These are phyloP conservation scores for Trichonephila clavata DNA, from an alignment of 1,140 invertebrate species.

Conservation along the genomic window DNA sequence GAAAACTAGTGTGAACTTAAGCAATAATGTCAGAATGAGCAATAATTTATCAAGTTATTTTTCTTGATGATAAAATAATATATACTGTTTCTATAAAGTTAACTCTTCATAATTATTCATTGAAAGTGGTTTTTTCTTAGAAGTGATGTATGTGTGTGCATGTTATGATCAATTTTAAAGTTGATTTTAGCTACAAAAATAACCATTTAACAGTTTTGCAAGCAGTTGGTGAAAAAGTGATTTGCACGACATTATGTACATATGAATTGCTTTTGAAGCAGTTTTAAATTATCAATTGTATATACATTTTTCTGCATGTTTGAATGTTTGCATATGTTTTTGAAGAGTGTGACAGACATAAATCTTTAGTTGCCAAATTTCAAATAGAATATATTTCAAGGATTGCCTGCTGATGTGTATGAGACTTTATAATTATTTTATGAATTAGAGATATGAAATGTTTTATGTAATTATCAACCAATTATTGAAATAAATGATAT, in stretches of 20 bases:
- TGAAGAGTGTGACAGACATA: conserved; percentile 56
- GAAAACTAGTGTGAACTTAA: not conserved
- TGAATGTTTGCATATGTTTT: conserved; percentile 74
- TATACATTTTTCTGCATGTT: conserved; percentile 62
- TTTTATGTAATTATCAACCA: conserved; percentile 74
- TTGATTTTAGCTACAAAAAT: conserved; percentile 44
- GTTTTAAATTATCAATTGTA: conserved; percentile 76
- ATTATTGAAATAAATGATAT: conserved; percentile 75
- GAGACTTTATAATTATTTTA: conserved; percentile 77
- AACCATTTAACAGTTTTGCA: not conserved
- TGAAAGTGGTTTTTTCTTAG: not conserved
- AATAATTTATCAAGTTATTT: not conserved
- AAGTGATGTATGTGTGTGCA: not conserved
- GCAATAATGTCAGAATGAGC: not conserved
- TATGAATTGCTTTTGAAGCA: conserved; percentile 55
- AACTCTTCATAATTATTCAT: not conserved
- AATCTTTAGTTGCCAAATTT: conserved; percentile 69
- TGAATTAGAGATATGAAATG: conserved; percentile 60
- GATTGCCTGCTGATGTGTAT: conserved; percentile 74
- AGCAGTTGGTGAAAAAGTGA: conserved; percentile 14
- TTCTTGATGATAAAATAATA: not conserved
- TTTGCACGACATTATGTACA: conserved; percentile 53
- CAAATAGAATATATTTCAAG: conserved; percentile 74
- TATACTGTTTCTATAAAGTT: not conserved
- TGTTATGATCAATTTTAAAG: conserved; percentile 39